These are phyloP conservation scores for Wasmannia auropunctata DNA, from an alignment of 1,140 invertebrate genomes.

Conservation along the genomic window DNA sequence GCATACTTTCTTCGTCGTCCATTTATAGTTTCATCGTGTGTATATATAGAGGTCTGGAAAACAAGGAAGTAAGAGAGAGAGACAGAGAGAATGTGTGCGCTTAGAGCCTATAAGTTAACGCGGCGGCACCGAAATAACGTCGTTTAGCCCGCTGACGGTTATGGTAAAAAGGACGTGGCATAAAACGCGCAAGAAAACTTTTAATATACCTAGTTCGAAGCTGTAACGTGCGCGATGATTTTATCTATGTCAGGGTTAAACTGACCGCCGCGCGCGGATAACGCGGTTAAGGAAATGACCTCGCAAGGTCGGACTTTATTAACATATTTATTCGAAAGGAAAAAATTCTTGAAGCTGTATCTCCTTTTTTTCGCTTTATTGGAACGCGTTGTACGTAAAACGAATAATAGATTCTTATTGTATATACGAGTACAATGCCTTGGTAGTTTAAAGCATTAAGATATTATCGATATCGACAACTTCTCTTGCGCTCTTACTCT, in stretches of 20 bases:
- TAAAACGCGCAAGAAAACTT: conserved; percentile 49
- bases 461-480: background rate
- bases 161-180: conserved; percentile 34
- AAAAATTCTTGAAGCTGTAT: background rate
- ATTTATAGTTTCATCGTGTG: conserved; percentile 65
- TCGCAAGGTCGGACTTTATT: background rate
- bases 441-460: background rate
- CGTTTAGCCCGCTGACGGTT: conserved; percentile 49
- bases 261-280: background rate
- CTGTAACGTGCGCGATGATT: background rate
- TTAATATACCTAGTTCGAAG: conserved; percentile 58
- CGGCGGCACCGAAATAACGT: conserved; percentile 56
- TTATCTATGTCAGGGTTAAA: conserved; percentile 65
- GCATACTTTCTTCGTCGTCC: conserved; percentile 66
- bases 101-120: conserved; percentile 65
- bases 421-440: background rate
- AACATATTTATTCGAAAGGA: background rate
- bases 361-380: background rate
- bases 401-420: background rate
- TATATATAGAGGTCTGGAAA: conserved; percentile 57
- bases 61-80: conserved; percentile 66
- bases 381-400: background rate
- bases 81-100: conserved; percentile 58
- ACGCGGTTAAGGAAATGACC: conserved; percentile 2
- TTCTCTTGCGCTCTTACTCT: too few species aligned